Evolutionary conservation across 2,888 invertebrate species (phyloP).

Genomic region (Nycteola revayana): DNA sequence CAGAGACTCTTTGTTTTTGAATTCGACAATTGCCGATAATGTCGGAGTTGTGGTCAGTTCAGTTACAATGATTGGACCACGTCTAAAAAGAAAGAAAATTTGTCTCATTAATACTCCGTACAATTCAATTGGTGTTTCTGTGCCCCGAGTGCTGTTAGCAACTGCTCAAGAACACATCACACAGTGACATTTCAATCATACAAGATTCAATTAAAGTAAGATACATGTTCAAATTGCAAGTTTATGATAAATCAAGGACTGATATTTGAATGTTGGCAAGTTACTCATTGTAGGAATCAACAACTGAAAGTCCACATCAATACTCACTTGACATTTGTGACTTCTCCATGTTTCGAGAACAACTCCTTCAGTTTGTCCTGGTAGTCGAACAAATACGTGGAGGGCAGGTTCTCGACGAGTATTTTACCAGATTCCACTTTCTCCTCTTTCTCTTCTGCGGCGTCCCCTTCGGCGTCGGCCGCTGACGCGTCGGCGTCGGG

Average conservation of each 20-base stretch:
- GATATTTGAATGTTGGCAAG: constrained; percentile 79
- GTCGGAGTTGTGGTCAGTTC: constrained; percentile 82
- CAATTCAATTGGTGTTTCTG: constrained; percentile 36
- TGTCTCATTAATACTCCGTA: constrained; percentile 74
- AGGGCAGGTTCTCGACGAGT: constrained; percentile 72
- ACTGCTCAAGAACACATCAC: constrained; percentile 49
- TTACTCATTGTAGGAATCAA: constrained; percentile 19
- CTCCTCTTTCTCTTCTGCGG: constrained; percentile 64
- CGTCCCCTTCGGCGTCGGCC: constrained; percentile 44
- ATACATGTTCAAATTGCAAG: constrained; percentile 30
- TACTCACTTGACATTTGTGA: constrained; percentile 68
- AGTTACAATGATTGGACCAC: constrained; percentile 82
- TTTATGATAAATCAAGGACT: constrained; percentile 49
- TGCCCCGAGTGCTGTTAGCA: constrained; percentile 54
- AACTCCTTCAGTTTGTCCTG: constrained; percentile 77
- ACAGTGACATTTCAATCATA: constrained; percentile 30
- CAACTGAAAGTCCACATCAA: constrained; percentile 1
- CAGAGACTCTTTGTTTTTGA: constrained; percentile 82
- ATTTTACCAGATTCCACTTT: constrained; percentile 77
- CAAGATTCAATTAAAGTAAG: constrained; percentile 32
- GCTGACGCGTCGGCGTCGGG: constrained; percentile 42
- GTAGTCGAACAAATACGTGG: constrained; percentile 73
- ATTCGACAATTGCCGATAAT: constrained; percentile 82
- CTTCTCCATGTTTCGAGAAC: constrained; percentile 74
- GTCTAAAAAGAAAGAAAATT: constrained; percentile 81